Conservation (phyloP, 2,888 invertebrate genomes). For the Autographa pulchrina region DNA sequence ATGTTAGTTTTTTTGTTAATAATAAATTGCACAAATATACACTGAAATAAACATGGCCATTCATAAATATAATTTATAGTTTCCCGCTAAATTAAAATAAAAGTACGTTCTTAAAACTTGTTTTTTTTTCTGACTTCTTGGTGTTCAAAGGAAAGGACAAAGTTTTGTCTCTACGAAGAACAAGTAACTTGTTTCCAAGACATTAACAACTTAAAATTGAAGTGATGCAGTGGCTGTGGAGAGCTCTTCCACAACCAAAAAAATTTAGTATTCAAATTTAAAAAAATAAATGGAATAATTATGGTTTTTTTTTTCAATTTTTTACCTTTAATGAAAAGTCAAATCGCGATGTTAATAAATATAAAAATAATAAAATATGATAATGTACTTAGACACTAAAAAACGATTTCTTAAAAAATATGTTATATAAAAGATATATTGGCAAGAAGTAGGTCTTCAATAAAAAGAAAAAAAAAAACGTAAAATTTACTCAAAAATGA, state of each 20-base stretch:
- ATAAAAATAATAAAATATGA: no score
- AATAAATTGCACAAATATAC: no score
- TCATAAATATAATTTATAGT: no score
- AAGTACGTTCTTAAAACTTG: background rate
- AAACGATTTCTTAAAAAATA: no score
- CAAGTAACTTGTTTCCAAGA: constrained; percentile 46
- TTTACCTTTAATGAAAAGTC: no score
- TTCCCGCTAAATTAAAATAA: background rate
- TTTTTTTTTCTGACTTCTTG: constrained; percentile 28
- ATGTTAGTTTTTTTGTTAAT: no score
- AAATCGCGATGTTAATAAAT: no score
- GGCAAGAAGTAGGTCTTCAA: background rate
- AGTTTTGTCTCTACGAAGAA: constrained; percentile 33
- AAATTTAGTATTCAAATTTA: background rate
- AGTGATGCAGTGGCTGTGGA: constrained; percentile 27
- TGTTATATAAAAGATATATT: background rate
- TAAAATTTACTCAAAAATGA: no score
- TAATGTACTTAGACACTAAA: no score
- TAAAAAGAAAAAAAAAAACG: background rate
- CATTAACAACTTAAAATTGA: constrained; percentile 42
- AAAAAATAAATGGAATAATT: background rate
- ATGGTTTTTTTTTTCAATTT: no score
- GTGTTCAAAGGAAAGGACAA: constrained; percentile 17
- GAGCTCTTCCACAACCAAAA: constrained; percentile 8
- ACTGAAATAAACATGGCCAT: no score